Evolutionary conservation across 2,888 invertebrate genomes (phyloP), one percentile per base, ranked within the genome.

Genomic region (Polyommatus icarus): DNA sequence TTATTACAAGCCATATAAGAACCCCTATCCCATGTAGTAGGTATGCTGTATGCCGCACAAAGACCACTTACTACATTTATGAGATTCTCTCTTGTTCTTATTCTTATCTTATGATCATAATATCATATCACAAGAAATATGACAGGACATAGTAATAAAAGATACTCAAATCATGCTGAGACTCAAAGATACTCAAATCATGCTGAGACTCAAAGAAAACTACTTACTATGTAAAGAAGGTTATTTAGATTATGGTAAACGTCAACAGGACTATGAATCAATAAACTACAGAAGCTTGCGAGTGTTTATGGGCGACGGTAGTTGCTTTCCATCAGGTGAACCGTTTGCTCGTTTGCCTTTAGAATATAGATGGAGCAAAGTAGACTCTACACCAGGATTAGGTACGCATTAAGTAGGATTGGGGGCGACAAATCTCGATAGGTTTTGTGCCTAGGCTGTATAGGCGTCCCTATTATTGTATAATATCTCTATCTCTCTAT

Each of bases 31-130:
- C 12, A 50, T 50, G 15, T 50, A 50, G 50, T n/a, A n/a, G n/a
- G n/a, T n/a, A n/a, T n/a, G n/a, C n/a, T n/a, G n/a, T 4, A 50
- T 50, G 50, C 10, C 50, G 50, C 50, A 57, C 57, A n/a, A 18
- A 59, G 57, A 7, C 67, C 67, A 67, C 67, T 67, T 29, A 67
- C 29, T 61, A 61, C 20, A 24, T 61, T 61, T 24, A 61, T 24
- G 61, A 61, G 10, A 24, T 24, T 24, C 59, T 20, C 59, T 59
- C 59, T 59, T 20, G 24, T 24, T 67, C 29, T 29, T 67, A 29
- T 67, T 61, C 6, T 32, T 67, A 67, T 67, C 24, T 67, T 32
- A 32, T 67, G 29, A 67, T 61, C 61, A 61, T 67, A 67, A 15
- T 67, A 67, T 29, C 5, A 10, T 67, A 67, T 29, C 36, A 59